phyloP scores from a whole-genome alignment of 2,888 invertebrate species.

The Amphipoea oculea region DNA sequence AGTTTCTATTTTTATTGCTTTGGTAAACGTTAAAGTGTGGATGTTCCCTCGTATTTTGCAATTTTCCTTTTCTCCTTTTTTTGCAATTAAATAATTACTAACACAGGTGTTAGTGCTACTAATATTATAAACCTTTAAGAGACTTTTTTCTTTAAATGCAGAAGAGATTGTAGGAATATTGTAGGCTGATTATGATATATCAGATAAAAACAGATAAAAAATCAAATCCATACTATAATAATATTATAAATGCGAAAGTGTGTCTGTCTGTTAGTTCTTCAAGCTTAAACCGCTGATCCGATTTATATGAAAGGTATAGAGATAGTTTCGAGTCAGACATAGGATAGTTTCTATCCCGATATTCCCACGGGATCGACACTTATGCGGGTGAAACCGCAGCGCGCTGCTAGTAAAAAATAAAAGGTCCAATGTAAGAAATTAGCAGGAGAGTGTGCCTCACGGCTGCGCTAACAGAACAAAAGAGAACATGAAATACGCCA shows the following conservation, averaged over 20 bases:
- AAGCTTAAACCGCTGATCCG: too few species aligned
- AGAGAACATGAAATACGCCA: not conserved
- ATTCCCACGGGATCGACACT: too few species aligned
- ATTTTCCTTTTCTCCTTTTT: not conserved
- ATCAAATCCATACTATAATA: too few species aligned
- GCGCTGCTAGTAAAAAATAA: not conserved
- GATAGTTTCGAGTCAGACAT: too few species aligned
- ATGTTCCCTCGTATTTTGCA: slow-evolving; percentile 5
- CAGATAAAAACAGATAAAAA: not conserved
- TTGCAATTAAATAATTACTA: not conserved
- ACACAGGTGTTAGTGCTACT: not conserved
- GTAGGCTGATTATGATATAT: too few species aligned
- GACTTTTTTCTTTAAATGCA: not conserved
- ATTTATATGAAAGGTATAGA: too few species aligned
- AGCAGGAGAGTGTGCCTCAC: not conserved
- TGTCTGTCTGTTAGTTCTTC: too few species aligned
- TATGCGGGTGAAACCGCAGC: too few species aligned
- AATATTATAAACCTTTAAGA: not conserved
- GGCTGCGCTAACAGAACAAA: not conserved
- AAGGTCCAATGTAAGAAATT: not conserved
- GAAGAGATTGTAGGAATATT: too few species aligned
- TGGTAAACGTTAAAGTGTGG: not conserved
- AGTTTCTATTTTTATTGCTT: slow-evolving; percentile 39
- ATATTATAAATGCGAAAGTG: too few species aligned
- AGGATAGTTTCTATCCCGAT: too few species aligned